Conservation (phyloP, 2,888 invertebrate genomes). For the Syrphus vitripennis region DNA sequence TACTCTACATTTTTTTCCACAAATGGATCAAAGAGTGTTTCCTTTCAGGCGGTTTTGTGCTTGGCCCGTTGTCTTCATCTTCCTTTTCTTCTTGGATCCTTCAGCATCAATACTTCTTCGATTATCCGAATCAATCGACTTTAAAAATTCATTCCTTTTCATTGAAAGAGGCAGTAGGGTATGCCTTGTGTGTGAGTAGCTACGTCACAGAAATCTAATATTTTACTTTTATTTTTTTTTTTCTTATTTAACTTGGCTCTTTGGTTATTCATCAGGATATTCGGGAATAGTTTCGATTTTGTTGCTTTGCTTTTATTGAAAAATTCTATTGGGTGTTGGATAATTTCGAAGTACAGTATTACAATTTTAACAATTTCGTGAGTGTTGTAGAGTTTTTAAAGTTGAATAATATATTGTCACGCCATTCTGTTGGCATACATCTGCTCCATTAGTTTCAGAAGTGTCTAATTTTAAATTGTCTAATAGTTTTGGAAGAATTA, state of each 20-base stretch:
- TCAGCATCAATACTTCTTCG: slow-evolving; percentile 31
- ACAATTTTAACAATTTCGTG: not conserved
- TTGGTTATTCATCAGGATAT: not conserved
- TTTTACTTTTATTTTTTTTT: not conserved
- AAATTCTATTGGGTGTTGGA: not conserved
- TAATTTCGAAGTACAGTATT: not conserved
- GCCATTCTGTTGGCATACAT: not conserved
- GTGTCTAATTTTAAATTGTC: not conserved
- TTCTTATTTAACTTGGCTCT: not conserved
- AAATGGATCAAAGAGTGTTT: slow-evolving; percentile 43
- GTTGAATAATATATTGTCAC: not conserved
- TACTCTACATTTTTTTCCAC: not conserved
- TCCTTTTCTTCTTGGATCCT: not conserved
- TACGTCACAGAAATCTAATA: slow-evolving; percentile 26
- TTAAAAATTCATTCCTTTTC: slow-evolving; percentile 55
- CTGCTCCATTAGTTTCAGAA: not conserved
- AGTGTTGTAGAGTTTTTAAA: not conserved
- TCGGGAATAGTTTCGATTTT: not conserved
- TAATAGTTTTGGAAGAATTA: not conserved
- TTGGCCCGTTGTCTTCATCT: slow-evolving; percentile 17
- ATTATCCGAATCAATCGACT: slow-evolving; percentile 59
- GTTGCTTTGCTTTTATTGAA: not conserved
- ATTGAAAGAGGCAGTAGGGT: not conserved
- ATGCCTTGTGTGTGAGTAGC: not conserved
- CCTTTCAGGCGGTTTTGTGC: slow-evolving; percentile 27